Conservation (phyloP, 2,797 vertebrate species). For the Malacoctenus gilli region DNA sequence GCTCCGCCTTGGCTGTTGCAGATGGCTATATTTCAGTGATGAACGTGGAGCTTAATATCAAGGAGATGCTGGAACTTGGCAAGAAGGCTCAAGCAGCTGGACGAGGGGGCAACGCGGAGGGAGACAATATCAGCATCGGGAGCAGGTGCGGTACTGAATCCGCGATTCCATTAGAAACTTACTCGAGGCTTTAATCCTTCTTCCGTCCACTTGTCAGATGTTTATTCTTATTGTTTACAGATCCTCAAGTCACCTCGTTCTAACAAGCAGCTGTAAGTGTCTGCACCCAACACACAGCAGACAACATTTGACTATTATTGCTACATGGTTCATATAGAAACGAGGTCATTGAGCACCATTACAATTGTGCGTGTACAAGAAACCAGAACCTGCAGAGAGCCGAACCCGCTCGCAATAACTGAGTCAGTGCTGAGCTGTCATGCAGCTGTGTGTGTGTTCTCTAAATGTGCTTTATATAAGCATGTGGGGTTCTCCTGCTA, state of each 20-base stretch:
- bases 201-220: too few species aligned
- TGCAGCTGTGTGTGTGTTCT: slow-evolving; percentile 46
- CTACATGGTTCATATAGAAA: too few species aligned
- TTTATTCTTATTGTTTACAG: slow-evolving; percentile 70
- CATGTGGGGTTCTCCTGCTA: slow-evolving; percentile 8
- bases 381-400: too few species aligned
- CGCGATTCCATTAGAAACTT: too few species aligned
- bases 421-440: slow-evolving; percentile 28
- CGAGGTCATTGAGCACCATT: too few species aligned
- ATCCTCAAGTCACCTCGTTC: slow-evolving; percentile 74
- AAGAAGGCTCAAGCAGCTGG: slow-evolving; percentile 79
- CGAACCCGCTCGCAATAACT: slow-evolving; percentile 9
- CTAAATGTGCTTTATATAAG: slow-evolving; percentile 38
- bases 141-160: slow-evolving; percentile 72
- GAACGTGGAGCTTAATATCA: slow-evolving; percentile 78
- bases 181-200: too few species aligned
- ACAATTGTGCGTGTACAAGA: too few species aligned
- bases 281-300: too few species aligned
- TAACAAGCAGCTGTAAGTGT: slow-evolving; percentile 83
- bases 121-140: slow-evolving; percentile 75
- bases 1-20: slow-evolving; percentile 50
- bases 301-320: too few species aligned
- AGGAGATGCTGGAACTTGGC: slow-evolving; percentile 80
- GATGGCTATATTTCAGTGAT: slow-evolving; percentile 80
- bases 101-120: slow-evolving; percentile 65